A percentile compares a stretch with the other conserved stretches of the same genome.
Evolutionary conservation across 37 sponge, comb jelly and placozoan species (phyloP).

Genomic region (Dysidea cf. avara): DNA sequence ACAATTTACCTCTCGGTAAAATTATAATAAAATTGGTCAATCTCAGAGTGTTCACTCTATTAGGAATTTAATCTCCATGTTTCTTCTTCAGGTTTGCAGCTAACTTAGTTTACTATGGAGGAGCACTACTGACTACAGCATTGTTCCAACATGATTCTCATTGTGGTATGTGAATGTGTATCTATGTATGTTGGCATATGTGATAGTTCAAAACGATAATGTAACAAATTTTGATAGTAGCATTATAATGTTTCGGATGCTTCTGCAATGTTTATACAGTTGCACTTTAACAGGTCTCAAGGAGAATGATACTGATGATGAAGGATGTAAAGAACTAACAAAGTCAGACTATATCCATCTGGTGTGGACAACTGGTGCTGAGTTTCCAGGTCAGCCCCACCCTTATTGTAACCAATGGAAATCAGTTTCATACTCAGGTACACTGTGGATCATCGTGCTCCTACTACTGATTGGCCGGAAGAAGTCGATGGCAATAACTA

Average conservation of each 20-base stretch:
- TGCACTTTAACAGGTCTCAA: no score
- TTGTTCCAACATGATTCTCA: slow-evolving; percentile 61
- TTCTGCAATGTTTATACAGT: neutral
- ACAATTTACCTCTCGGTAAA: no score
- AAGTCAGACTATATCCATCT: slow-evolving; percentile 56
- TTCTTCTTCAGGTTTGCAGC: no score
- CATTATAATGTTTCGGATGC: neutral
- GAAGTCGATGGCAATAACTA: no score
- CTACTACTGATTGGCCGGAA: no score
- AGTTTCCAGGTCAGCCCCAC: slow-evolving; percentile 58
- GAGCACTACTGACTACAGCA: slow-evolving; percentile 62
- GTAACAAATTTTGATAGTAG: neutral
- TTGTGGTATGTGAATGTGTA: slow-evolving; percentile 24
- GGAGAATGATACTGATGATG: no score
- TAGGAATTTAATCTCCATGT: no score
- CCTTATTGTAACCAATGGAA: no score
- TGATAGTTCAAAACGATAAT: neutral
- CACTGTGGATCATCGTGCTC: no score
- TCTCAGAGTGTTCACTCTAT: no score
- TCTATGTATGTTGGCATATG: neutral
- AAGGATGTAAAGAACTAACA: slow-evolving; percentile 7
- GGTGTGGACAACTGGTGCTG: slow-evolving; percentile 76
- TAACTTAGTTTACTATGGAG: slow-evolving; percentile 54
- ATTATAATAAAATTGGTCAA: no score
- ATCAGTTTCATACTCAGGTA: no score